Evolutionary conservation across 2,888 invertebrate genomes (phyloP).

Genomic region (Blastobasis lacticolella): DNA sequence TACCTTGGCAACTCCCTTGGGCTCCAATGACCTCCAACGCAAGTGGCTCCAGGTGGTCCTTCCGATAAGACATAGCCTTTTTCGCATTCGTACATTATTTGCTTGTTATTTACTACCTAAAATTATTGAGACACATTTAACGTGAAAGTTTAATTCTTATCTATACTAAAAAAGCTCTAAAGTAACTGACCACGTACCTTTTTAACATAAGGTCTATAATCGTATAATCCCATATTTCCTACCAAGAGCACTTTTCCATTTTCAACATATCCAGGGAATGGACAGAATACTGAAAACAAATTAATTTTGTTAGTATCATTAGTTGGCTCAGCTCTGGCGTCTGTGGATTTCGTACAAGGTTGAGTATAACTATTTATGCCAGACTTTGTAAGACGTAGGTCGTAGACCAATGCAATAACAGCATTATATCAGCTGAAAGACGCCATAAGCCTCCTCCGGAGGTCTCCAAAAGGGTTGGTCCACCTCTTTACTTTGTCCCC

Average conservation of each 20-base stretch:
- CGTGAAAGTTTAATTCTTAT: not conserved
- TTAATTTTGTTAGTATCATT: no score
- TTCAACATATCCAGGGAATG: slow-evolving; percentile 91
- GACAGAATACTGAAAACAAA: slow-evolving; percentile 84
- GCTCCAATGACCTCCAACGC: slow-evolving; percentile 95
- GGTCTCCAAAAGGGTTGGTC: no score
- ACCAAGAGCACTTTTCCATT: slow-evolving; percentile 94
- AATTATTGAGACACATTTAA: slow-evolving; percentile 3
- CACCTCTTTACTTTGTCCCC: no score
- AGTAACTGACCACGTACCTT: slow-evolving; percentile 72
- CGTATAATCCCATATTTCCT: slow-evolving; percentile 96
- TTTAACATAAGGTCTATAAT: slow-evolving; percentile 94
- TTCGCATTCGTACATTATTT: slow-evolving; percentile 96
- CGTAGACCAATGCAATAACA: no score
- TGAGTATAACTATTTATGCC: no score
- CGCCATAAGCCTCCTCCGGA: no score
- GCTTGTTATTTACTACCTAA: slow-evolving; percentile 88
- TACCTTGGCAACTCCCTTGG: slow-evolving; percentile 88
- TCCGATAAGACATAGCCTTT: slow-evolving; percentile 90
- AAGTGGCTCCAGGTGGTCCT: slow-evolving; percentile 95
- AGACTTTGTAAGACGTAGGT: no score
- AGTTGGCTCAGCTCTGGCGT: no score
- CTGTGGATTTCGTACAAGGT: no score
- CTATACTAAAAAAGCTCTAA: not conserved
- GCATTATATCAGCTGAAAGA: no score